Percentiles rank a stretch among this genome's conserved stretches.
These are phyloP conservation scores for Hypothenemus hampei DNA, from an alignment of 1,140 invertebrate genomes.

Conservation along the genomic window DNA sequence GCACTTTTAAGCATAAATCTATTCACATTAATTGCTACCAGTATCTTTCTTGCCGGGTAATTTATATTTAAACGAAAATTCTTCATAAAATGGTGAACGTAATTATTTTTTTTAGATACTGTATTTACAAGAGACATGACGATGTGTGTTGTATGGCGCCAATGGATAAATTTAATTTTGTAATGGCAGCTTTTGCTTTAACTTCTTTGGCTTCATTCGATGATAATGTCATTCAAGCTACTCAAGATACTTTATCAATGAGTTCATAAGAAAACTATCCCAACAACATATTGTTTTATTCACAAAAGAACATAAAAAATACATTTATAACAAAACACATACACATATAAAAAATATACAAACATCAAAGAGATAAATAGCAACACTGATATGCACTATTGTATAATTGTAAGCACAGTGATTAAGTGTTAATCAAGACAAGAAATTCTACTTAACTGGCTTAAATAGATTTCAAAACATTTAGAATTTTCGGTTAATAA, in stretches of 20 bases:
- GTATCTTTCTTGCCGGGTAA: conserved; percentile 13
- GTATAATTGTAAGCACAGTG: not conserved
- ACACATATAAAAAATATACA: not conserved
- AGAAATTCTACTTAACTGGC: too few species aligned
- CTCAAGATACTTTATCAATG: not conserved
- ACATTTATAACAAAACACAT: not conserved
- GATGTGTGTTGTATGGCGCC: conserved; percentile 17
- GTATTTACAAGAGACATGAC: conserved; percentile 11
- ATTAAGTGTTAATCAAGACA: not conserved
- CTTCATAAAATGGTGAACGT: not conserved
- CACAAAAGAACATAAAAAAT: not conserved
- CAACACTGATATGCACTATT: not conserved
- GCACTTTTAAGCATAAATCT: conserved; percentile 6
- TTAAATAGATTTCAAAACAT: too few species aligned
- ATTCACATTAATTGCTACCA: conserved; percentile 4
- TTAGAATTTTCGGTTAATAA: too few species aligned
- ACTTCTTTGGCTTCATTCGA: conserved; percentile 16
- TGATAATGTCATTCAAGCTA: not conserved
- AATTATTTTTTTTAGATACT: conserved; percentile 9
- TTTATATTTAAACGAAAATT: not conserved
- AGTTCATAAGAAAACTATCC: not conserved
- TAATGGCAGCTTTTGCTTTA: conserved; percentile 15
- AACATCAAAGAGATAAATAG: too few species aligned
- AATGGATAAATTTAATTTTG: conserved; percentile 21
- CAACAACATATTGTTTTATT: not conserved